phyloP scores from a whole-genome alignment of 2,113 vertebrate species.

The Progne subis region DNA sequence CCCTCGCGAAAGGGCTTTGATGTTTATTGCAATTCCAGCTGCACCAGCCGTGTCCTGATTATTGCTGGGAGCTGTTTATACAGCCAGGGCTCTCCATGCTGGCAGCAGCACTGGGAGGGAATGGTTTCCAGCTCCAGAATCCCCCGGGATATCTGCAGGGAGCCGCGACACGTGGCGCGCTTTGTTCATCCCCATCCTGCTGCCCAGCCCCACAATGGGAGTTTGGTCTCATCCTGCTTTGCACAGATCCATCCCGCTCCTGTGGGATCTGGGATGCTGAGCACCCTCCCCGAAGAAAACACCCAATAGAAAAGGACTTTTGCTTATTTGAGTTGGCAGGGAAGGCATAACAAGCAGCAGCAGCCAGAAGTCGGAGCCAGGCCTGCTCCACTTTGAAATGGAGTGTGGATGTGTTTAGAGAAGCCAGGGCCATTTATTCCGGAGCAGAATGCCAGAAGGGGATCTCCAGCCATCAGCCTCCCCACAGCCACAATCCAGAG shows the following conservation, averaged over 20 bases:
- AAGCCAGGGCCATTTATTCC: neutral
- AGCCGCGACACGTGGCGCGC: rapidly evolving
- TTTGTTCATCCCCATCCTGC: neutral
- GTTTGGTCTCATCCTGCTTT: neutral
- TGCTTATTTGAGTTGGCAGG: slow-evolving; percentile 45
- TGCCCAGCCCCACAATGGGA: rapidly evolving
- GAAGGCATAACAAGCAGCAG: slow-evolving; percentile 8
- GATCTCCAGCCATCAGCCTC: neutral
- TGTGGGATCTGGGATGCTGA: neutral
- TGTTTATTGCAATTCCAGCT: neutral
- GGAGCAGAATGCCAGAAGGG: neutral
- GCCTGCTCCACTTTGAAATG: neutral
- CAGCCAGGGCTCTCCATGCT: neutral
- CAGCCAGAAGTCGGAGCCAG: neutral
- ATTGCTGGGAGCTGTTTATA: neutral
- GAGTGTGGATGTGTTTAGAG: neutral
- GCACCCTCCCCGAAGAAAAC: neutral
- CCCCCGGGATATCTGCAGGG: neutral
- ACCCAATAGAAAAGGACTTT: neutral
- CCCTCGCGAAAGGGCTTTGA: neutral
- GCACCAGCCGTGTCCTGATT: rapidly evolving
- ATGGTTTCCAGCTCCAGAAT: neutral
- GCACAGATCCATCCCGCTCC: rapidly evolving
- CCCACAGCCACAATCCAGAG: neutral
- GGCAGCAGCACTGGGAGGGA: neutral